Conservation (phyloP, 2,888 invertebrate genomes). For the Metopia argyrocephala region DNA sequence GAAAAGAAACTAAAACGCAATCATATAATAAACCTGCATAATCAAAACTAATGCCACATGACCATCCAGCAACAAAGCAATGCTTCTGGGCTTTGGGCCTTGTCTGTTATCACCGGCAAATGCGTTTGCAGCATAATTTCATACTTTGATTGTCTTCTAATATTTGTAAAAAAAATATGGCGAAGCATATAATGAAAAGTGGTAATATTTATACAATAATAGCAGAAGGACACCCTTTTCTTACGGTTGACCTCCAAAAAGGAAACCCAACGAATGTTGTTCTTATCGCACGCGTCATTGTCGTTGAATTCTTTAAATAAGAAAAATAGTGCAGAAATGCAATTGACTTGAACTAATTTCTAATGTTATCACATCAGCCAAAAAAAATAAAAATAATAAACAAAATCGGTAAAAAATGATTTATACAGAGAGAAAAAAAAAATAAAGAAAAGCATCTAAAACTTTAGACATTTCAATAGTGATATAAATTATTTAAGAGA, state of each 20-base stretch:
- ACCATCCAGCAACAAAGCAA: not conserved
- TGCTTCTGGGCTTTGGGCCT: not conserved
- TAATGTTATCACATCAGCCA: slow-evolving; percentile 45
- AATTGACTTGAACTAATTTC: slow-evolving; percentile 57
- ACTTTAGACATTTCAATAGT: not conserved
- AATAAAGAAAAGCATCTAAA: not conserved
- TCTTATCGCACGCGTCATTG: slow-evolving; percentile 54
- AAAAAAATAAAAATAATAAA: slow-evolving; percentile 19
- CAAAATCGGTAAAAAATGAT: not conserved
- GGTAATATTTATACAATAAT: slow-evolving; percentile 1
- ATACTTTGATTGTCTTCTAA: slow-evolving; percentile 45
- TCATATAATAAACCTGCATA: not conserved
- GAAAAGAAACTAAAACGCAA: slow-evolving; percentile 14
- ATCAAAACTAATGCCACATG: slow-evolving; percentile 38
- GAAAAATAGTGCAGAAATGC: slow-evolving; percentile 54
- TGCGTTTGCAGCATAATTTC: slow-evolving; percentile 31
- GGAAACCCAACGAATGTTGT: slow-evolving; percentile 45
- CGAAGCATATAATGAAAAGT: not conserved
- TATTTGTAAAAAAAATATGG: slow-evolving; percentile 46
- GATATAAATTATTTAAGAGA: not conserved
- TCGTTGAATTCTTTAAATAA: not conserved
- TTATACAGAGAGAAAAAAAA: not conserved
- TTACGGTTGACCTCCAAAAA: slow-evolving; percentile 19
- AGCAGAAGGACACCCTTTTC: slow-evolving; percentile 31
- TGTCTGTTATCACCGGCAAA: not conserved